Conservation (phyloP, 2,888 invertebrate genomes). For the Syrphus vitripennis region DNA sequence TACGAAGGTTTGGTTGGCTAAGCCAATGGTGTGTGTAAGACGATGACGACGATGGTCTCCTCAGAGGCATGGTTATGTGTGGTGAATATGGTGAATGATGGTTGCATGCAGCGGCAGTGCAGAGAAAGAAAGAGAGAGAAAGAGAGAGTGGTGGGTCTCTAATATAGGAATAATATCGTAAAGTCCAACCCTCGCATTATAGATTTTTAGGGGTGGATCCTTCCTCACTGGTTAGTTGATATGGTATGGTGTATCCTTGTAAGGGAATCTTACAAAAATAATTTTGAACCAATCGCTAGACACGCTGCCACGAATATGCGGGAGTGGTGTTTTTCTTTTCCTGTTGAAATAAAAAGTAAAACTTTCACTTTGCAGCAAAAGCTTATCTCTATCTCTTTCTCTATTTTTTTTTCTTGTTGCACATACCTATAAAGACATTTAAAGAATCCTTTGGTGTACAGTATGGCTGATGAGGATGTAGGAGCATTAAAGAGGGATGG, state of each 20-base stretch:
- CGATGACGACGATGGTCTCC: constrained; percentile 43
- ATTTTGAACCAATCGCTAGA: constrained; percentile 40
- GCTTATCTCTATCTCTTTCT: background rate
- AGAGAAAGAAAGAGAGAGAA: background rate
- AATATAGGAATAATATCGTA: background rate
- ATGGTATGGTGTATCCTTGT: constrained; percentile 24
- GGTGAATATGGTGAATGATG: constrained; percentile 7
- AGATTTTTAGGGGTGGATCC: constrained; percentile 53
- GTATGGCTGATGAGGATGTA: background rate
- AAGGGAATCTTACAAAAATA: background rate
- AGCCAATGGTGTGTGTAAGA: constrained; percentile 35
- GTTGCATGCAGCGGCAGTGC: background rate
- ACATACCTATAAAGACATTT: background rate
- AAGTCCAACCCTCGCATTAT: constrained; percentile 42
- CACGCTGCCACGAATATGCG: constrained; percentile 8
- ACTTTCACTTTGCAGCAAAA: background rate
- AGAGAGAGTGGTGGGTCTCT: background rate
- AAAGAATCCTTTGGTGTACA: background rate
- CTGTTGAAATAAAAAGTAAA: constrained; percentile 15
- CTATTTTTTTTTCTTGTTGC: background rate
- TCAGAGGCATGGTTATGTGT: background rate
- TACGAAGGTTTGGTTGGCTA: constrained; percentile 60
- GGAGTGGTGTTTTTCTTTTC: background rate
- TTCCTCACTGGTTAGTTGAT: constrained; percentile 25
- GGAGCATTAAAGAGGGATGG: background rate